Conservation (phyloP, 1,140 invertebrate genomes). For the Samia ricini region DNA sequence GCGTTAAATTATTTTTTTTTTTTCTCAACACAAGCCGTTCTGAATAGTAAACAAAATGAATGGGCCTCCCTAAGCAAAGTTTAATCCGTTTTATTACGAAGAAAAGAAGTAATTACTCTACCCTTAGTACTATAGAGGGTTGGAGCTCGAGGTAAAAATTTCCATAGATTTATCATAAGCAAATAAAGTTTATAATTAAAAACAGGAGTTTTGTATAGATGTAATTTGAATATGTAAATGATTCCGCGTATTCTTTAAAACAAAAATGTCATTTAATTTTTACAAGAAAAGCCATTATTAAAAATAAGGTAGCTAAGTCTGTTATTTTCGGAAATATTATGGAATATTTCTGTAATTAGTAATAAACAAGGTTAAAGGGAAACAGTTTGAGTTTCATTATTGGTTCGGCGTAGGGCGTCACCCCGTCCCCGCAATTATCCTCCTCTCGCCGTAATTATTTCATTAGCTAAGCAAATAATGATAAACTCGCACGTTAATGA, state of each 20-base stretch:
- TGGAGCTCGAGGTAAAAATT: slow-evolving; percentile 73
- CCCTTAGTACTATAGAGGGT: slow-evolving; percentile 71
- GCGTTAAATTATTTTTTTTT: slow-evolving; percentile 69
- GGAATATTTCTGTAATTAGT: background rate
- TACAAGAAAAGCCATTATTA: background rate
- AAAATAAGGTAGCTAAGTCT: background rate
- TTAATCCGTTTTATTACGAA: slow-evolving; percentile 77
- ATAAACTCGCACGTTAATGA: slow-evolving; percentile 51
- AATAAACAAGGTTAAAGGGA: slow-evolving; percentile 14
- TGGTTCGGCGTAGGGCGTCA: slow-evolving; percentile 16
- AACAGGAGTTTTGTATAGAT: slow-evolving; percentile 74
- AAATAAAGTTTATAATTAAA: slow-evolving; percentile 78
- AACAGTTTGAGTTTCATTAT: slow-evolving; percentile 38
- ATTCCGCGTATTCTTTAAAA: slow-evolving; percentile 39
- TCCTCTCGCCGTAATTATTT: slow-evolving; percentile 51
- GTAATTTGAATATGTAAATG: slow-evolving; percentile 74
- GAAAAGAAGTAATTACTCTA: slow-evolving; percentile 77
- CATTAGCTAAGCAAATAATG: slow-evolving; percentile 67
- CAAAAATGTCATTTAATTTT: slow-evolving; percentile 3
- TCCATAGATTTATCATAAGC: slow-evolving; percentile 77
- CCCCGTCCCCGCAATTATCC: slow-evolving; percentile 43
- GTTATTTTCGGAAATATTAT: slow-evolving; percentile 1
- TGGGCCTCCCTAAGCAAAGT: slow-evolving; percentile 75
- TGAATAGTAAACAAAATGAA: slow-evolving; percentile 76
- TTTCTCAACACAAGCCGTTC: slow-evolving; percentile 63